Conservation (phyloP, 2,113 vertebrate species). For the Gallinago paraguaiae region DNA sequence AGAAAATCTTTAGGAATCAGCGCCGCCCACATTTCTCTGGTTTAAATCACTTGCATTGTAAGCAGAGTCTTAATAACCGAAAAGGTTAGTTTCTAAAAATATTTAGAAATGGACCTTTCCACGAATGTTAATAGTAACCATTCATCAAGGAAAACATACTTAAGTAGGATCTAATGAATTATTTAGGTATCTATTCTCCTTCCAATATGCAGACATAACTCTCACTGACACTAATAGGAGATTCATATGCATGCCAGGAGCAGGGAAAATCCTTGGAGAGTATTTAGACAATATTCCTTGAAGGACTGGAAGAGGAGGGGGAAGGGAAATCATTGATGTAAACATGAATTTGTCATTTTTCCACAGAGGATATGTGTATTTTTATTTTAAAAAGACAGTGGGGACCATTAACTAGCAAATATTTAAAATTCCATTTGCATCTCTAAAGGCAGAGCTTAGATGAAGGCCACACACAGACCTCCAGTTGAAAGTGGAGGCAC, state of each 20-base stretch:
- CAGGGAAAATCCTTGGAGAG: slow-evolving; percentile 30
- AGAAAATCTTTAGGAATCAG: neutral
- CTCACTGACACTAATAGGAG: slow-evolving; percentile 55
- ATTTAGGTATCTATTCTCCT: slow-evolving; percentile 54
- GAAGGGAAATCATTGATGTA: neutral
- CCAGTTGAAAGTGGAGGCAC: neutral
- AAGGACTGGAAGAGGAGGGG: neutral
- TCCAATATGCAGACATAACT: slow-evolving; percentile 25
- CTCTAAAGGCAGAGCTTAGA: neutral
- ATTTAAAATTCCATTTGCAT: neutral
- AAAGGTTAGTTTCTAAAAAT: slow-evolving; percentile 27
- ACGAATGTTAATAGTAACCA: neutral
- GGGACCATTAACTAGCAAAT: neutral
- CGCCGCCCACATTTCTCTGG: neutral
- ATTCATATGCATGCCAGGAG: slow-evolving; percentile 40
- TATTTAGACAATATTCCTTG: slow-evolving; percentile 39
- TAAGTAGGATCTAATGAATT: slow-evolving; percentile 10
- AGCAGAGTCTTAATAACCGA: neutral
- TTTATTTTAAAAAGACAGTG: slow-evolving; percentile 22
- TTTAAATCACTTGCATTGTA: slow-evolving; percentile 27
- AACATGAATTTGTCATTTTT: slow-evolving; percentile 36
- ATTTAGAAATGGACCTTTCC: slow-evolving; percentile 13
- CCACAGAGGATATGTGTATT: neutral
- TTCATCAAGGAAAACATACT: neutral
- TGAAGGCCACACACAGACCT: neutral